Evolutionary conservation across 1,140 invertebrate genomes (phyloP).

Genomic region (Drosophila rufa): DNA sequence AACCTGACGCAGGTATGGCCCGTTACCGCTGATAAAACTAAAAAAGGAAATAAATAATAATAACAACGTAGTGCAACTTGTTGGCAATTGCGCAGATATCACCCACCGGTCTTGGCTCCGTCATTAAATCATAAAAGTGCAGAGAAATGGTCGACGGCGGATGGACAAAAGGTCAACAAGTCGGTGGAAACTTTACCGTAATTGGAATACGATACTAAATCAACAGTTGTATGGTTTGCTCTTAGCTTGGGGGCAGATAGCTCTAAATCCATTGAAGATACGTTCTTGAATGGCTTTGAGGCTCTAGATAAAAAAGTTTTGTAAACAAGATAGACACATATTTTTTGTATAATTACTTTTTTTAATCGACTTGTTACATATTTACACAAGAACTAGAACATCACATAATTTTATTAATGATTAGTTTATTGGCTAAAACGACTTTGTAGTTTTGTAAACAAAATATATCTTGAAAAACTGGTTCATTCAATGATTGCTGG

Average conservation of each 20-base stretch:
- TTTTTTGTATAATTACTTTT: not conserved
- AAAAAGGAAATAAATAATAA: constrained; percentile 9
- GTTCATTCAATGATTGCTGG: too few relatives aligned
- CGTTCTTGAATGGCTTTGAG: constrained; percentile 3
- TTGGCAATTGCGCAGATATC: constrained; percentile 51
- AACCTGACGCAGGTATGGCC: constrained; percentile 36
- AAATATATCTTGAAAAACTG: not conserved
- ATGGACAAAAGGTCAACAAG: constrained; percentile 72
- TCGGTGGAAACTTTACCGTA: constrained; percentile 48
- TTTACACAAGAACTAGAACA: not conserved
- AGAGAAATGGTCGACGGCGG: constrained; percentile 48
- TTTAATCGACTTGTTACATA: not conserved
- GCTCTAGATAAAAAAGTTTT: not conserved
- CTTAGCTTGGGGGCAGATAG: not conserved
- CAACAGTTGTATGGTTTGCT: constrained; percentile 32
- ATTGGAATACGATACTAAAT: constrained; percentile 45
- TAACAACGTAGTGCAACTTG: constrained; percentile 19
- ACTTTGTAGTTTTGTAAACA: not conserved
- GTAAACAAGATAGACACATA: not conserved
- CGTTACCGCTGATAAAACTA: constrained; percentile 47
- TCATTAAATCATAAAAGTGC: constrained; percentile 66
- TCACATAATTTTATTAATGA: not conserved
- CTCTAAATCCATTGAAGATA: not conserved
- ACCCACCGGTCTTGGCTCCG: constrained; percentile 17
- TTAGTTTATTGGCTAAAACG: not conserved